Evolutionary conservation across 2,888 invertebrate species (phyloP).

Genomic region (Sarcophaga carnaria): DNA sequence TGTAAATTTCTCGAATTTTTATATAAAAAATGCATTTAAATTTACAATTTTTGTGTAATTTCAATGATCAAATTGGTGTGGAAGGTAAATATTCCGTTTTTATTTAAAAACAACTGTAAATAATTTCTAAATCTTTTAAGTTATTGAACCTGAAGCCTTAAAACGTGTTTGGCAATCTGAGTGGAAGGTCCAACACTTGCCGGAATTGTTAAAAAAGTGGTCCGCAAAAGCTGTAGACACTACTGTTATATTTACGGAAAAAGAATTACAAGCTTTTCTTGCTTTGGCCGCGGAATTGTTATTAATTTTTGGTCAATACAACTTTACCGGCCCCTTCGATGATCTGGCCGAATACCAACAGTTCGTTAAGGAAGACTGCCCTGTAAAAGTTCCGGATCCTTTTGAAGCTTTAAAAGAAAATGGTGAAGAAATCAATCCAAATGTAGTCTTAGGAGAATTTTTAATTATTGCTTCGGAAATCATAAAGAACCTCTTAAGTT

Average conservation of each 20-base stretch:
- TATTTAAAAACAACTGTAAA: not conserved
- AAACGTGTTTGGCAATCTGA: constrained; percentile 75
- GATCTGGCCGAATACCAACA: constrained; percentile 66
- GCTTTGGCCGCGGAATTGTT: constrained; percentile 85
- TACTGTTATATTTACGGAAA: not conserved
- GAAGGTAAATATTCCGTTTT: constrained; percentile 69
- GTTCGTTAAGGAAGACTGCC: constrained; percentile 49
- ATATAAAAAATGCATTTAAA: constrained; percentile 64
- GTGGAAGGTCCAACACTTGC: constrained; percentile 73
- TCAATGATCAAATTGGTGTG: constrained; percentile 73
- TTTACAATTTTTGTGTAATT: constrained; percentile 76
- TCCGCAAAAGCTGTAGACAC: constrained; percentile 7
- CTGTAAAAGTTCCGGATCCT: constrained; percentile 63
- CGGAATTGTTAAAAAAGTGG: constrained; percentile 72
- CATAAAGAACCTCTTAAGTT: constrained; percentile 78
- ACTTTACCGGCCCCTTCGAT: constrained; percentile 89
- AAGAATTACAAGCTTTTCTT: constrained; percentile 59
- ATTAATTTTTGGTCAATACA: constrained; percentile 89
- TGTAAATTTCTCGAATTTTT: constrained; percentile 4
- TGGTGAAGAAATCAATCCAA: constrained; percentile 87
- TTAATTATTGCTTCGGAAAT: constrained; percentile 81
- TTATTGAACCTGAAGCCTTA: constrained; percentile 58
- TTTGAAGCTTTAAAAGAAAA: constrained; percentile 78
- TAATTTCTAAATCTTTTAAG: constrained; percentile 72
- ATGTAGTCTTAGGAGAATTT: constrained; percentile 84